These are phyloP conservation scores for Cichladusa arquata DNA, from an alignment of 2,113 vertebrate genomes.

Conservation along the genomic window DNA sequence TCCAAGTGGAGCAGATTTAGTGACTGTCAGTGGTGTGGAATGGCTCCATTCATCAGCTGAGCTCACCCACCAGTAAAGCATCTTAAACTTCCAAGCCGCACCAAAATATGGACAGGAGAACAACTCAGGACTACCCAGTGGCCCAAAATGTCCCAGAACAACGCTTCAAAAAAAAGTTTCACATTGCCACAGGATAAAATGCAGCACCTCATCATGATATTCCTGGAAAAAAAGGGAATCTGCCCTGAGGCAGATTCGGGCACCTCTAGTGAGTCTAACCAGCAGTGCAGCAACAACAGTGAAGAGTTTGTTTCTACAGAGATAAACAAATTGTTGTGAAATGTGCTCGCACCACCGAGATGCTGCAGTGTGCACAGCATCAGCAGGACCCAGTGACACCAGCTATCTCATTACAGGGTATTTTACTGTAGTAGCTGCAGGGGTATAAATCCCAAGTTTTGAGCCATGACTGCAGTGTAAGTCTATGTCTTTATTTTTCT, in stretches of 20 bases:
- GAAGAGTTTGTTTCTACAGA: neutral
- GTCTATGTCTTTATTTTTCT: neutral
- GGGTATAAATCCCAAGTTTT: neutral
- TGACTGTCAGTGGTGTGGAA: neutral
- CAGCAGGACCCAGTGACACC: neutral
- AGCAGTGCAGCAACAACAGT: neutral
- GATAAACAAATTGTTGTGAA: neutral
- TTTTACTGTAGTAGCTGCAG: neutral
- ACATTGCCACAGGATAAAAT: neutral
- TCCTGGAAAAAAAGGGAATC: neutral
- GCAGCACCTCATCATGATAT: neutral
- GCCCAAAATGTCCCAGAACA: neutral
- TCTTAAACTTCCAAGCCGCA: neutral
- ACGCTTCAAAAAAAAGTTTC: neutral
- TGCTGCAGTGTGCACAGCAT: neutral
- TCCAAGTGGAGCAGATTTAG: conserved; percentile 30
- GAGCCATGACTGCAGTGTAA: neutral
- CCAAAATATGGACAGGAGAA: neutral
- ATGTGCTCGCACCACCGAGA: neutral
- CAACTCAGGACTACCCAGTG: neutral
- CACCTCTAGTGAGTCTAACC: neutral
- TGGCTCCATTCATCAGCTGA: neutral
- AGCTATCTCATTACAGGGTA: neutral
- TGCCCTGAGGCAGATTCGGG: neutral
- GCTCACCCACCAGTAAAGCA: neutral